Percentiles rank a stretch among this genome's conserved stretches.
Conservation (phyloP, 2,888 invertebrate species). For the Panorpa germanica region DNA sequence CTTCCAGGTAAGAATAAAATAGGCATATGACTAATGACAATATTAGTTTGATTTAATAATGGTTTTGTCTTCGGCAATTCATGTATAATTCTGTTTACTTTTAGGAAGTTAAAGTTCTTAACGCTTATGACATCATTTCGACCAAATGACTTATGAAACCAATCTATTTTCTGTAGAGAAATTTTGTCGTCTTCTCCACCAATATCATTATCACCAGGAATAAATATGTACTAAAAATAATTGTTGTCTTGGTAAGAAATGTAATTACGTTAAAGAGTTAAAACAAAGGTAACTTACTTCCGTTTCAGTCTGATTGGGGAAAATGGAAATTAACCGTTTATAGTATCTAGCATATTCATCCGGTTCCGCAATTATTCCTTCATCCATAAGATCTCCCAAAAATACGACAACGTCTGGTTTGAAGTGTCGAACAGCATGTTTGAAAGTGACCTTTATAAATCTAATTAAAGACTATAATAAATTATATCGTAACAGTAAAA, state of each 20-base stretch:
- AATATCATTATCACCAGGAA: conserved; percentile 95
- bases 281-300: conserved; percentile 8
- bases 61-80: too few species aligned
- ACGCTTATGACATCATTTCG: conserved; percentile 42
- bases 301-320: conserved; percentile 17
- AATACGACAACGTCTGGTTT: conserved; percentile 75
- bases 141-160: conserved; percentile 57
- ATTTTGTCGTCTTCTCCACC: conserved; percentile 78
- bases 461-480: conserved; percentile 27
- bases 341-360: conserved; percentile 57
- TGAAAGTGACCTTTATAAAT: conserved; percentile 63
- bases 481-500: conserved; percentile 5
- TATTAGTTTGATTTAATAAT: too few species aligned
- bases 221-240: conserved; percentile 47
- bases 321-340: conserved; percentile 49
- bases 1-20: conserved; percentile 24
- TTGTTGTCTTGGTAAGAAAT: conserved; percentile 7
- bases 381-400: conserved; percentile 89
- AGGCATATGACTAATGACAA: conserved; percentile 60
- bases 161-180: conserved; percentile 41
- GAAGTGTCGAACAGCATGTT: conserved; percentile 44
- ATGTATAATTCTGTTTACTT: conserved; percentile 50
- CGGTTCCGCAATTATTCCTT: conserved; percentile 62
- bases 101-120: conserved; percentile 47
- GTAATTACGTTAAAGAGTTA: conserved; percentile 10